Conservation (phyloP, 2,797 vertebrate species). For the Anguilla obscura region DNA sequence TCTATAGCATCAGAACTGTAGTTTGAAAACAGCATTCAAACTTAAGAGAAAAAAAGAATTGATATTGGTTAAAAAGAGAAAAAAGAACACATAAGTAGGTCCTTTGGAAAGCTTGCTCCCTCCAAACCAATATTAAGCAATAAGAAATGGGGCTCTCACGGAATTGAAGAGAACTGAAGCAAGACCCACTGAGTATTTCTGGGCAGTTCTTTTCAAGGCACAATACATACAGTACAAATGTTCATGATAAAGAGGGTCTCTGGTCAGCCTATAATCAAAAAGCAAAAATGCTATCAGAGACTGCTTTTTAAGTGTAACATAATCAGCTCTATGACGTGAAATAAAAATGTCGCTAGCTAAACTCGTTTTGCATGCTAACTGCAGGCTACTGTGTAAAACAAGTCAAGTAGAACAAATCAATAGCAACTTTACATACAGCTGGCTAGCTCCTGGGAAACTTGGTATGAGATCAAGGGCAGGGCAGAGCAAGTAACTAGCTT, state of each 20-base stretch:
- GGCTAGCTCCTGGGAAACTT: background rate
- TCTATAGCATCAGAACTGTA: background rate
- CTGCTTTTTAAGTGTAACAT: background rate
- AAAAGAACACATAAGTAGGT: background rate
- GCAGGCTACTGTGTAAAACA: background rate
- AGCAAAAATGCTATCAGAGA: background rate
- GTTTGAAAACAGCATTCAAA: background rate
- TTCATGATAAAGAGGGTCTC: no score
- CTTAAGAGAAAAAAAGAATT: background rate
- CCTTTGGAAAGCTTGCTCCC: no score
- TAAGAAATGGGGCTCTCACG: background rate
- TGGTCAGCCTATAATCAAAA: background rate
- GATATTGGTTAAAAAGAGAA: constrained; percentile 2
- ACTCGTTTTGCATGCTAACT: background rate
- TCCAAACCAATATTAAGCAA: background rate
- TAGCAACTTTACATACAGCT: background rate
- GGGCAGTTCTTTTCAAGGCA: background rate
- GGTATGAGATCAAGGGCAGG: no score
- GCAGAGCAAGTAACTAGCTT: background rate
- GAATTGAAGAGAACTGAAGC: background rate
- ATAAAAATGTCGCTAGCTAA: background rate
- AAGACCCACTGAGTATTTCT: background rate
- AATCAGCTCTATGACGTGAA: background rate
- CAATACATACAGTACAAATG: background rate
- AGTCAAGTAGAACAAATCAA: background rate